Base-by-base conservation (phyloP, 1,140 invertebrate species). In the Mercenaria mercenaria region DNA sequence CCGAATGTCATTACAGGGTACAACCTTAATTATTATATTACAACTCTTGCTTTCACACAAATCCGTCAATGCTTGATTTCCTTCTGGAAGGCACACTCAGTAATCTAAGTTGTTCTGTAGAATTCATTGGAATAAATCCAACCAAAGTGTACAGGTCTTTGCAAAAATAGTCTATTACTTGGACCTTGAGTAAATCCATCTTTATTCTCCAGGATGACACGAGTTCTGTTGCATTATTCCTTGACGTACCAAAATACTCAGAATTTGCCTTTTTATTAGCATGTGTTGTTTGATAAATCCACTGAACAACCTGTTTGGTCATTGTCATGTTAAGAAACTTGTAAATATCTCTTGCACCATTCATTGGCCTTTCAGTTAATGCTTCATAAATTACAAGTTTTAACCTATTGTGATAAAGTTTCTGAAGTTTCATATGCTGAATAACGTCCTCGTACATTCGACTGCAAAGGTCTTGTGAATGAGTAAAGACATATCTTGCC, bases 121-220 rank as follows among this genome's bases (percentile, higher is more conserved):
- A 47, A 26, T 77, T 50, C 26, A 77, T 47, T 8, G 41, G 29
- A 29, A 77, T 11, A 77, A 47, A 77, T 50, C 74, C 74, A 11
- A 77, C 1, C 18, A 18, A 10, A 4, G 11, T 6, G 26, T 77
- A 77, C n/a, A 77, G 26, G 4, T 47, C 26, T 32, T 77, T 50
- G 32, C 74, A 77, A 29, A 47, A n/a, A 26, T 41, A 77, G 43
- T 77, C 74, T 50, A 50, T 77, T 1, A 77, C 34, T 77, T 47
- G 26, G 1, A 77, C 47, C 26, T 29, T 77, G 6, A 34, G 29
- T 18, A 77, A 77, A 77, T 26, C 11, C 18, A 77, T 8, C 15
- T 77, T 26, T 26, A 10, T 29, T 32, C 74, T 20, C 74, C 74
- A 77, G 2, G 23, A 10, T 50, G 11, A 6, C 4, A 43, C 74